Conservation (phyloP, 2,888 invertebrate species). For the Cantharis nigra region DNA sequence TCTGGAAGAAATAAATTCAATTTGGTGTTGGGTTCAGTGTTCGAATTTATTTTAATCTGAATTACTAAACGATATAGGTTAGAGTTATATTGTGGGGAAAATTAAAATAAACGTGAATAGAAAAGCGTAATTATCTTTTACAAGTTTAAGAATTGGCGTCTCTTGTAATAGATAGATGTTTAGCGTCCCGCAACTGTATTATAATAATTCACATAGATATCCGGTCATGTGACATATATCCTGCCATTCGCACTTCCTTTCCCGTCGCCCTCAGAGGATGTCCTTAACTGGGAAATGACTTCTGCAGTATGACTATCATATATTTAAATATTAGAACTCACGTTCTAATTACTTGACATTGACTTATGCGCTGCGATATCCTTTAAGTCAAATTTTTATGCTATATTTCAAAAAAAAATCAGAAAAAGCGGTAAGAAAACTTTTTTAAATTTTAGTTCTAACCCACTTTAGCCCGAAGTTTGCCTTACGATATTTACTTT, state of each 20-base stretch:
- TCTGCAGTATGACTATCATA: constrained; percentile 40
- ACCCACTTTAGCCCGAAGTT: neutral
- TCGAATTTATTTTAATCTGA: neutral
- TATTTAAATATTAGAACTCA: constrained; percentile 39
- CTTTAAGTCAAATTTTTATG: constrained; percentile 6
- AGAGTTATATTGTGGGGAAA: neutral
- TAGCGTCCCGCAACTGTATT: constrained; percentile 26
- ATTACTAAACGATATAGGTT: neutral
- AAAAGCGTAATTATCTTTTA: neutral
- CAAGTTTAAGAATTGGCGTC: constrained; percentile 9
- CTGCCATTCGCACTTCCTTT: constrained; percentile 53
- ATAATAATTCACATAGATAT: constrained; percentile 48
- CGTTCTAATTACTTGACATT: constrained; percentile 37
- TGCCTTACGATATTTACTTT: neutral
- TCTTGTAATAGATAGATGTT: constrained; percentile 20
- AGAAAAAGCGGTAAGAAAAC: neutral
- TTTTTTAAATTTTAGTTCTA: neutral
- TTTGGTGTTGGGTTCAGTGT: neutral
- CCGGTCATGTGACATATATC: constrained; percentile 54
- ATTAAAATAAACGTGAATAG: neutral
- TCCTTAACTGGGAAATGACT: constrained; percentile 44
- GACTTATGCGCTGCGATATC: constrained; percentile 34
- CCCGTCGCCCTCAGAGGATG: constrained; percentile 49
- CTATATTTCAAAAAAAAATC: neutral
- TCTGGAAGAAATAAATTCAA: neutral